Base-by-base conservation (phyloP, 2,888 invertebrate species). In the Agriopis aurantiaria region DNA sequence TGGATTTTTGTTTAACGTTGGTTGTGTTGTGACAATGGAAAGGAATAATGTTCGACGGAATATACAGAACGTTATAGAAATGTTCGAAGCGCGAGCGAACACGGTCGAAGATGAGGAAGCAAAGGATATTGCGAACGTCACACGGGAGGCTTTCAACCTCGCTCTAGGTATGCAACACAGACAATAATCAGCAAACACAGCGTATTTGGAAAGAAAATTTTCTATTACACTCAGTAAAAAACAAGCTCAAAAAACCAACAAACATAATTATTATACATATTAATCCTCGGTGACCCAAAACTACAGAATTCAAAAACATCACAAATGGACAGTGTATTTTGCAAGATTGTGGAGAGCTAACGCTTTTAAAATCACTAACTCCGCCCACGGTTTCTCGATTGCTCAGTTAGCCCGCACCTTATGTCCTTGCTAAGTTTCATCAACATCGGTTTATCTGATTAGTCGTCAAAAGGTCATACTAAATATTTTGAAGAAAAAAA, bases 1-100 rank as follows among this genome's bases (percentile, higher is more conserved):
- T 46, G 6, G 2, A 10, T 57, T 62, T 53, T 52, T 51, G 17
- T 14, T 55, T 41, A 41, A n/a, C 6, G 33, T 51, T 58, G 59
- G 65, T 66, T 67, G 23, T 56, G 56, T 63, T 61, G 67, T 51
- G 57, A 80, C 73, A 72, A 91, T 91, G 91, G 86, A 82, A 68
- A 75, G 67, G 56, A 81, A 74, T 72, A 82, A 75, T 72, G 73
- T 72, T 63, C 80, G 76, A 52, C 85, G 75, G 63, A 88, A 90
- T 71, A 89, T 90, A 87, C 85, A 85, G 59, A 80, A 88, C 78
- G 85, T 93, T 46, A 93, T 93, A 77, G 82, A 91, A 74, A 88
- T 92, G 85, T 93, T 92, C 69, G 93, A 93, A 80, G 76, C 84
- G n/a, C 84, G 85, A 46, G 76, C 74, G 43, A 87, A 83, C 73